Base-by-base conservation (phyloP, 1,140 invertebrate genomes). In the Halesus radiatus region DNA sequence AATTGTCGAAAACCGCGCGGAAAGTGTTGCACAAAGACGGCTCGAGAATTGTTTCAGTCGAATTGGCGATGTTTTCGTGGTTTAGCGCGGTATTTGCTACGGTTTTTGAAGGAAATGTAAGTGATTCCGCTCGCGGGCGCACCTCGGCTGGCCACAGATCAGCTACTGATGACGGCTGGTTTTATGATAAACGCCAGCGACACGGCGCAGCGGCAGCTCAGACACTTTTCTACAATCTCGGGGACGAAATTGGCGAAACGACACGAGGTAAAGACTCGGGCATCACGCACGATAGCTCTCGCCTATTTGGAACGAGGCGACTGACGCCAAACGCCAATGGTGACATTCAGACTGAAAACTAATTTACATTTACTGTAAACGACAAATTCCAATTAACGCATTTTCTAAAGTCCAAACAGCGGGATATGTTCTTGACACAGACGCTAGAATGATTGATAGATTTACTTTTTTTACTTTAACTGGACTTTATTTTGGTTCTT, bases 201-300 rank as follows among this genome's bases (percentile, higher is more conserved):
- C 37, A 45, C 37, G 37, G 13, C 37, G 10, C 62, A 29, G 23
- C 62, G 23, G 26, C 62, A 26, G 26, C 23, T 15, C 8, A 37
- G 62, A 66, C 23, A 66, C 62, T 66, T 66, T 66, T 66, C 62
- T 66, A 66, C 29, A 16, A 66, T 29, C 15, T 13, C 62, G 26
- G 16, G 62, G 37, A 45, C 29, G 62, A 66, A 45, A 64, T 66
- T 66, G 10, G 62, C 62, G 29, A 66, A 66, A 66, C 62, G 29
- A 66, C 62, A 15, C 62, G 62, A 15, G 16, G 56, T 15, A 60
- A 20, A 60, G 56, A 22, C 4, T n/a, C 54, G n/a, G 54, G n/a
- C 0, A 60, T 6, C 56, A 22, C 56, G 20, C 56, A 5, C 8
- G 16, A 18, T 45, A 45, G 10, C 8, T 45, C 37, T 45, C 37